A percentile compares a stretch with the other conserved stretches of the same genome.
Evolutionary conservation across 2,113 vertebrate species (phyloP).

Genomic region (Columba livia): DNA sequence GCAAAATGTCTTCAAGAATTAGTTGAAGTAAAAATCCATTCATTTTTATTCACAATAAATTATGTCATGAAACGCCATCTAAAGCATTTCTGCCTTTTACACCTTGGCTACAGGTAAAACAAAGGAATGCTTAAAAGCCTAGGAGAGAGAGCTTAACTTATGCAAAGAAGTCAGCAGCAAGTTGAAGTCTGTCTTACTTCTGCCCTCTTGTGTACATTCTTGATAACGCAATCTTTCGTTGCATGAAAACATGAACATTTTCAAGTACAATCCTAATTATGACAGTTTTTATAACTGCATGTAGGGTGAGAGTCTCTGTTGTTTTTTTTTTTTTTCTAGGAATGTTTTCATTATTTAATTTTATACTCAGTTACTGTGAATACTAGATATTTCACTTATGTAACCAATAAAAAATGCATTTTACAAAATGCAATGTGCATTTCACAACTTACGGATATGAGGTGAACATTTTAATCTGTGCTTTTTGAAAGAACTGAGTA

Average conservation of each 20-base stretch:
- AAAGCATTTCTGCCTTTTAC: neutral
- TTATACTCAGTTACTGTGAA: neutral
- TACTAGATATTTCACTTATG: neutral
- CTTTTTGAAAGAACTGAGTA: neutral
- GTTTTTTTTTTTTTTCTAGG: neutral
- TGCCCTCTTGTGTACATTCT: constrained; percentile 18
- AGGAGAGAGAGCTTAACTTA: neutral
- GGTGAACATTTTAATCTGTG: neutral
- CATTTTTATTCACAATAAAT: neutral
- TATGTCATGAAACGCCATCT: neutral
- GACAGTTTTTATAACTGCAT: neutral
- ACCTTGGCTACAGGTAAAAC: neutral
- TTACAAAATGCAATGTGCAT: neutral
- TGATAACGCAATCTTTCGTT: neutral
- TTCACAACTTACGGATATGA: neutral
- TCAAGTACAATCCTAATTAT: neutral
- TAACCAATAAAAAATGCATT: neutral
- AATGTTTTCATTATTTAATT: neutral
- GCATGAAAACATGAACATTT: neutral
- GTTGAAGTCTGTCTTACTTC: neutral
- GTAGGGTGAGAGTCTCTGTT: neutral
- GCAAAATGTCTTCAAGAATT: neutral
- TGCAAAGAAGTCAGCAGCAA: neutral
- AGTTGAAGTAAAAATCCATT: neutral
- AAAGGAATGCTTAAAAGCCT: neutral